Evolutionary conservation across 2,888 invertebrate genomes (phyloP).

Genomic region (Torymus tubicola): DNA sequence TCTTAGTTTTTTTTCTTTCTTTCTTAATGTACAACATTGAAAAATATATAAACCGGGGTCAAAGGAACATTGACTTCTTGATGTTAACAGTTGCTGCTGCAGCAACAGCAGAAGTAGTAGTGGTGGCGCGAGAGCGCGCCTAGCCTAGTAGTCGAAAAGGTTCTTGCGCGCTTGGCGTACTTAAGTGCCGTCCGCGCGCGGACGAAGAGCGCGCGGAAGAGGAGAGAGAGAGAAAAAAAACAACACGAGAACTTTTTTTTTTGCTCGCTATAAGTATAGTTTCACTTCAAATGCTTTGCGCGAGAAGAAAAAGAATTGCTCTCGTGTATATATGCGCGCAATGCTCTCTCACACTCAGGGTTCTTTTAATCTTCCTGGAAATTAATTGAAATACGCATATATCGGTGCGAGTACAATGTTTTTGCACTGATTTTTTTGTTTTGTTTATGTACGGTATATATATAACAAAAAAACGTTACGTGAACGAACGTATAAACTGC

Average conservation of each 20-base stretch:
- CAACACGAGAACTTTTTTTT: conserved; percentile 21
- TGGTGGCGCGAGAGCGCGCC: not conserved
- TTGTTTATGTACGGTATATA: not conserved
- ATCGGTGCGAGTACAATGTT: too few relatives aligned
- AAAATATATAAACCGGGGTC: not conserved
- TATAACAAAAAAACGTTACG: not conserved
- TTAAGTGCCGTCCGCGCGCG: not conserved
- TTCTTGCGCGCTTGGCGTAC: conserved; percentile 11
- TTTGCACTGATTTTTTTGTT: not conserved
- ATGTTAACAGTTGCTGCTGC: too few relatives aligned
- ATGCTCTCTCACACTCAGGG: conserved; percentile 20
- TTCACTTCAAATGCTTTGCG: not conserved
- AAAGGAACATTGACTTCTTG: conserved; percentile 12
- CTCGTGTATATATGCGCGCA: not conserved
- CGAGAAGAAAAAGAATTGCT: conserved; percentile 6
- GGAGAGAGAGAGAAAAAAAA: not conserved
- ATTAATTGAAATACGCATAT: not conserved
- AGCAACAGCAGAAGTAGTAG: conserved; percentile 6
- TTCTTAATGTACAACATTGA: too few relatives aligned
- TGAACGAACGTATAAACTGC: not conserved
- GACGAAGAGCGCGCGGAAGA: too few relatives aligned
- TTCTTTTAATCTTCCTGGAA: conserved; percentile 45
- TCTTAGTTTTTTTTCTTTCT: too few relatives aligned
- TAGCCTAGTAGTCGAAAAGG: conserved; percentile 39
- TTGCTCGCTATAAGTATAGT: conserved; percentile 14